phyloP scores from a whole-genome alignment of 1,140 invertebrate genomes.

The Hydropsyche tenuis region DNA sequence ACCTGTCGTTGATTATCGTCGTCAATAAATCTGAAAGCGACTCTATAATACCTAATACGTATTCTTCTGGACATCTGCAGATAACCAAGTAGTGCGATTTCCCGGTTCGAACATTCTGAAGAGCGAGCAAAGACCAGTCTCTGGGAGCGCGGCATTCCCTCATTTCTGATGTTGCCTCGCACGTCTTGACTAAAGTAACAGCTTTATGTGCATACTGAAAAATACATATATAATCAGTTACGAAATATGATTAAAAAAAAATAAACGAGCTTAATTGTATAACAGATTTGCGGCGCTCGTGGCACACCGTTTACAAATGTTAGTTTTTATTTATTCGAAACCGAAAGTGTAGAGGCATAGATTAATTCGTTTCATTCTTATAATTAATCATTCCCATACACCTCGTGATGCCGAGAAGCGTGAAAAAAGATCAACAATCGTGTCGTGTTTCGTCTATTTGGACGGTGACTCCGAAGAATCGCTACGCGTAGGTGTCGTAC shows the following conservation, averaged over 20 bases:
- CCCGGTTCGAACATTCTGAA: conserved; percentile 90
- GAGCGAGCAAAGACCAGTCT: conserved; percentile 89
- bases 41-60: conserved; percentile 72
- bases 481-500: background rate
- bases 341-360: too few relatives aligned
- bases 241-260: too few relatives aligned
- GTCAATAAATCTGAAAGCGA: background rate
- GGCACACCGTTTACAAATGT: too few relatives aligned
- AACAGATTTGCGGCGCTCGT: too few relatives aligned
- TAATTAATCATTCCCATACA: too few relatives aligned
- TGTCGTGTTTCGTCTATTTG: too few relatives aligned
- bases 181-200: conserved; percentile 90
- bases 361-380: too few relatives aligned
- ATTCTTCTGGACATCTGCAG: conserved; percentile 85
- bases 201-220: conserved; percentile 69
- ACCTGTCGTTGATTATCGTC: background rate
- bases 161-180: conserved; percentile 88
- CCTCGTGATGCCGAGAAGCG: background rate
- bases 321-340: too few relatives aligned
- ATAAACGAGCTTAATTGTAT: too few relatives aligned
- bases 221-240: background rate
- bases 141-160: conserved; percentile 83
- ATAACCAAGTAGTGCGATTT: conserved; percentile 95
- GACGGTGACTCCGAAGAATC: too few relatives aligned
- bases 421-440: too few relatives aligned